phyloP scores from a whole-genome alignment of 2,113 vertebrate species.

The Pygoscelis adeliae region DNA sequence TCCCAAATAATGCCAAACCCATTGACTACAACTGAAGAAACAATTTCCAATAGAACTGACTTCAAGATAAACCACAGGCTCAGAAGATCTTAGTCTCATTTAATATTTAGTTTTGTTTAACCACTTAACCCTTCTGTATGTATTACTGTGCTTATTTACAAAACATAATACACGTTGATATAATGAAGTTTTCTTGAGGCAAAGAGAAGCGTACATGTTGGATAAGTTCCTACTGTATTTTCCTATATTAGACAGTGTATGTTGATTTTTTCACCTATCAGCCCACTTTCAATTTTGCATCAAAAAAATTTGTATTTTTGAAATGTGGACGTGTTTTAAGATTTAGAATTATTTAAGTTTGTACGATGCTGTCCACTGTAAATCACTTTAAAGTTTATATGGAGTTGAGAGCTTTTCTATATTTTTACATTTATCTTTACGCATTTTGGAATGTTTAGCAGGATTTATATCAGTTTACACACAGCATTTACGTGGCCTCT shows the following conservation, averaged over 20 bases:
- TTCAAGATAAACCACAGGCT: not conserved
- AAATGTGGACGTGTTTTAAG: not conserved
- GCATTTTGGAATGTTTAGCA: not conserved
- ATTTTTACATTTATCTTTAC: not conserved
- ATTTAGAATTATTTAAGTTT: not conserved
- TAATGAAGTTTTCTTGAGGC: not conserved
- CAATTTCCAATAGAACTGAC: not conserved
- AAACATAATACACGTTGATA: not conserved
- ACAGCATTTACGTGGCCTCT: not conserved
- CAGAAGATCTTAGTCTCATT: not conserved
- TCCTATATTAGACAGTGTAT: not conserved
- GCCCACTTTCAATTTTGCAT: not conserved
- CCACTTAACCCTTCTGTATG: not conserved
- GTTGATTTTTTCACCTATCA: not conserved
- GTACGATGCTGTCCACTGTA: not conserved
- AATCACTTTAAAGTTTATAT: not conserved
- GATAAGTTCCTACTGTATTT: not conserved
- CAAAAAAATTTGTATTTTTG: not conserved
- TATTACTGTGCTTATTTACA: not conserved
- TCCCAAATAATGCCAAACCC: not conserved
- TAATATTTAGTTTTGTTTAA: not conserved
- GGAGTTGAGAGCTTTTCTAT: accelerated
- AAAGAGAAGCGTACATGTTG: not conserved
- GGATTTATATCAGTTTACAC: not conserved
- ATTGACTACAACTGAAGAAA: not conserved